Percentiles rank a stretch among this genome's conserved stretches.
These are phyloP conservation scores for Eucera pruinosa DNA, from an alignment of 2,888 invertebrate genomes.

Conservation along the genomic window DNA sequence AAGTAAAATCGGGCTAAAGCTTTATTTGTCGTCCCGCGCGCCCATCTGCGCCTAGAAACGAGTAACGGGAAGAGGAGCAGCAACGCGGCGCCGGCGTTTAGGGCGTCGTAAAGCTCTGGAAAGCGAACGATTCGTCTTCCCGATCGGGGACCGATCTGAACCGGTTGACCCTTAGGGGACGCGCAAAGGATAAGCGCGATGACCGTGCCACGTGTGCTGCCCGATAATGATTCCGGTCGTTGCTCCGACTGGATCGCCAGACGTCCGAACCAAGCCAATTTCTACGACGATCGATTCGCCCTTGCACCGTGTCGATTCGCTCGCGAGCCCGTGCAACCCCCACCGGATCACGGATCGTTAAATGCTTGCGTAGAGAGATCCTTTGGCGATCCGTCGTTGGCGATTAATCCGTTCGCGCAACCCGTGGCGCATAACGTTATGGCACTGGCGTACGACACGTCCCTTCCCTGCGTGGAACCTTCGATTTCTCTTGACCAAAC, in stretches of 20 bases:
- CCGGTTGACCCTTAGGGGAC: background rate
- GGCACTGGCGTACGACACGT: background rate
- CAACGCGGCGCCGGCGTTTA: slow-evolving; percentile 8
- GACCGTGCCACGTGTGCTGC: slow-evolving; percentile 37
- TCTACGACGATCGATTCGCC: slow-evolving; percentile 12
- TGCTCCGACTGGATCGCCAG: slow-evolving; percentile 50
- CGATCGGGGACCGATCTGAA: background rate
- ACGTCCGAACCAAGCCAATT: slow-evolving; percentile 26
- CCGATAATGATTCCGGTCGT: slow-evolving; percentile 39
- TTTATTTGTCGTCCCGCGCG: slow-evolving; percentile 29
- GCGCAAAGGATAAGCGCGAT: slow-evolving; percentile 10
- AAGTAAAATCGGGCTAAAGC: slow-evolving; percentile 40
- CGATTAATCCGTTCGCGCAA: too few relatives aligned
- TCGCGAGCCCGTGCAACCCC: background rate
- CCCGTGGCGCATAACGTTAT: background rate
- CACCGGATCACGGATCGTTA: background rate
- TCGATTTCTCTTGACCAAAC: background rate
- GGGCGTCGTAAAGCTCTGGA: background rate
- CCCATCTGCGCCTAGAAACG: background rate
- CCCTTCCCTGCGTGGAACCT: background rate
- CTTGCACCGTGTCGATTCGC: slow-evolving; percentile 30
- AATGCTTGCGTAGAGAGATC: background rate
- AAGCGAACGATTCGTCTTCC: background rate
- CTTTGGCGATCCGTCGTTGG: background rate
- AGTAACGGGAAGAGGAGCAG: slow-evolving; percentile 36